Conservation (phyloP, 2,797 vertebrate species). For the Acanthurus tractus region DNA sequence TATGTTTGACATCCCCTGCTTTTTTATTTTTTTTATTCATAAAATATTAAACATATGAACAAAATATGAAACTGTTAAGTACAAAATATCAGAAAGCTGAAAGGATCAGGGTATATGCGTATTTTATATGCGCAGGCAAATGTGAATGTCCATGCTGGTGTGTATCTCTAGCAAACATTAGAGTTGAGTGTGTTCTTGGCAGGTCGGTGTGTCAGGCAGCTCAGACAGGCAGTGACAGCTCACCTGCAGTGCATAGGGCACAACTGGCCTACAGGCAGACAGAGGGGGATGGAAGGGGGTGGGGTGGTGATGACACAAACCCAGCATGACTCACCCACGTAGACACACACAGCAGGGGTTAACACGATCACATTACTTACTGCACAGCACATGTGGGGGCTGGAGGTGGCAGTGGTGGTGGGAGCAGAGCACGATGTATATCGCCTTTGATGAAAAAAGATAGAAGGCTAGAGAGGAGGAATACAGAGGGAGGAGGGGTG, state of each 20-base stretch:
- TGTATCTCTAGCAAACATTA: constrained; percentile 49
- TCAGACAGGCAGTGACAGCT: constrained; percentile 78
- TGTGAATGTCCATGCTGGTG: constrained; percentile 38
- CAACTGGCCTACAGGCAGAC: constrained; percentile 65
- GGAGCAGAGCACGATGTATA: constrained; percentile 21
- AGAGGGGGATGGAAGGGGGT: constrained; percentile 5
- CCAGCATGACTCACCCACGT: constrained; percentile 63
- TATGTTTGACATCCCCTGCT: neutral
- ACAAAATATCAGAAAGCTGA: neutral
- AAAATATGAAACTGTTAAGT: neutral
- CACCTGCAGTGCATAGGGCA: constrained; percentile 77
- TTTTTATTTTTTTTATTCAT: neutral
- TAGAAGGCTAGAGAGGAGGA: constrained; percentile 7
- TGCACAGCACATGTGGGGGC: constrained; percentile 51
- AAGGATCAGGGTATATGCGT: neutral
- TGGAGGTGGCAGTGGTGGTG: constrained; percentile 23
- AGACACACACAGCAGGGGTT: constrained; percentile 64
- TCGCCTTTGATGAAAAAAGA: constrained; percentile 44
- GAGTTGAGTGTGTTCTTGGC: constrained; percentile 56
- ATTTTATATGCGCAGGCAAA: constrained; percentile 36
- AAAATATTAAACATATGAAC: neutral
- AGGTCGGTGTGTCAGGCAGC: constrained; percentile 59
- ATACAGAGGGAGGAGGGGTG: neutral
- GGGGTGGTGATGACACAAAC: constrained; percentile 50
- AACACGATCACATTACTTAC: constrained; percentile 75